Conservation (phyloP, 2,888 invertebrate species). For the Coleophora deauratella region DNA sequence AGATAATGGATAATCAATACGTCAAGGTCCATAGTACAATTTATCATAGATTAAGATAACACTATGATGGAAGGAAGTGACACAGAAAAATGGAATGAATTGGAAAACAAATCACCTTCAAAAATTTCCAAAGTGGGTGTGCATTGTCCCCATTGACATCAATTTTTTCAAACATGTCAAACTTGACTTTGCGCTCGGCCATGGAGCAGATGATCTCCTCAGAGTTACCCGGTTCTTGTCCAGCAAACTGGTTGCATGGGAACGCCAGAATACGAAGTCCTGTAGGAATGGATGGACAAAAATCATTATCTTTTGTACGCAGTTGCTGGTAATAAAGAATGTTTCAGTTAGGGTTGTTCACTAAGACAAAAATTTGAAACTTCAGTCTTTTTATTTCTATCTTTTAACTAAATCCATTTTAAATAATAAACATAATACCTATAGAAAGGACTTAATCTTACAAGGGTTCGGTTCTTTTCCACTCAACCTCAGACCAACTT, state of each 20-base stretch:
- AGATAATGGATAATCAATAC: no score
- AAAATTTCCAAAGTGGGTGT: conserved; percentile 79
- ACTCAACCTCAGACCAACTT: no score
- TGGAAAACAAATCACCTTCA: conserved; percentile 58
- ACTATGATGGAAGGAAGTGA: background rate
- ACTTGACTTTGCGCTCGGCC: conserved; percentile 76
- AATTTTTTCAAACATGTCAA: conserved; percentile 80
- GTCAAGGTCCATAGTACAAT: background rate
- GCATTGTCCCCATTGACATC: conserved; percentile 79
- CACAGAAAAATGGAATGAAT: conserved; percentile 1
- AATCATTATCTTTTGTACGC: no score
- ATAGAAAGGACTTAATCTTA: no score
- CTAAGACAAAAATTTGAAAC: no score
- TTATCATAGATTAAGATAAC: no score
- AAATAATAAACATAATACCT: no score
- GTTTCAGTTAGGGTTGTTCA: no score
- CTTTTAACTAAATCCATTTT: no score
- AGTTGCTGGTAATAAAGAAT: no score
- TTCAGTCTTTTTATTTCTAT: no score
- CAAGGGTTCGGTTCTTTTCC: no score
- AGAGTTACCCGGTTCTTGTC: conserved; percentile 78
- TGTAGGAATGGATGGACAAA: conserved; percentile 35
- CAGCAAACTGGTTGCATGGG: conserved; percentile 90
- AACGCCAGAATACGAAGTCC: conserved; percentile 87
- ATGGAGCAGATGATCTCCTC: conserved; percentile 79